Evolutionary conservation across 2,888 invertebrate genomes (phyloP), one percentile per base, ranked within the genome.

Genomic region (Selenia dentaria): DNA sequence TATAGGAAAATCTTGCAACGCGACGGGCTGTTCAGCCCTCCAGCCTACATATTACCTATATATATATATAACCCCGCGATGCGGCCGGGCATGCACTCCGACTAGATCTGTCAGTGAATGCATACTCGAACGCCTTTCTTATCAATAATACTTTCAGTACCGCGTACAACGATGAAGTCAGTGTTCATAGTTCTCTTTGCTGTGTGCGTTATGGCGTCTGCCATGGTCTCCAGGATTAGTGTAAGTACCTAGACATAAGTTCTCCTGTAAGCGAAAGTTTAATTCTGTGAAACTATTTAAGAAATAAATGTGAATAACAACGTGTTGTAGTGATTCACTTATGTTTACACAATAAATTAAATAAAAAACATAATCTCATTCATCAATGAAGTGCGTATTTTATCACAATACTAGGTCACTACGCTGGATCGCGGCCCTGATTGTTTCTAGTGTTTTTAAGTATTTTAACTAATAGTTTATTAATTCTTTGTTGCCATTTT

Each of bases 191-290:
- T 79, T 37, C 44, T 85, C 1, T 29, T 85, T 20, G 68, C 64
- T 20, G 37, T 74, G 33, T 75, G 71, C 57, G 62, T 72, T 29
- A 34, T 79, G 48, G 52, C 75, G 6, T 59, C 59, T n/a, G 82
- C 85, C 41, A 73, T 80, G 72, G 77, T 78, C 22, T 75, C 78
- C 3, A 67, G 61, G 42, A 57, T 67, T 4, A 78, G 68, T 78
- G 87, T 87, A 54, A 86, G 86, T 81, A 9, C 16, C 16, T 16
- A 16, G 3, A 16, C 4, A 16, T 44, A n/a, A 6, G 3, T 10
- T 11, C 10, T 8, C 13, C 44, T n/a, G n/a, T 51, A 51, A 46
- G 41, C 48, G 55, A 51, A 31, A 11, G 14, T 18, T 25, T 2
- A 36, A 31, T 20, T 9, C 16, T 16, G 16, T 4, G n/a, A n/a